phyloP scores from a whole-genome alignment of 92 coral and sea anemone species.

The Ricordea florida region DNA sequence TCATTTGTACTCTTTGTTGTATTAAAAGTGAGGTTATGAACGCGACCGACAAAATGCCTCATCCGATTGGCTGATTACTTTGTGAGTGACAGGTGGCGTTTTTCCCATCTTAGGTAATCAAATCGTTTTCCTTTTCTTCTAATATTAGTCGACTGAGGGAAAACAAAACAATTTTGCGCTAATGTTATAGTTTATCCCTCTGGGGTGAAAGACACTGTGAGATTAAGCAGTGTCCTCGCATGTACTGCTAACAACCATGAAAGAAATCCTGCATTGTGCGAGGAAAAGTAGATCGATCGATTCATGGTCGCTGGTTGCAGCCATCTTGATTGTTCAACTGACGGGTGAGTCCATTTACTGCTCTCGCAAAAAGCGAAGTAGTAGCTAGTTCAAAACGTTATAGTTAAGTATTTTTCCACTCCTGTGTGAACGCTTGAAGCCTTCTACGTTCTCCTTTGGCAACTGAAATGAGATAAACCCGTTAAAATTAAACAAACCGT shows the following conservation, averaged over 20 bases:
- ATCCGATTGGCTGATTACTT: slow-evolving; percentile 41
- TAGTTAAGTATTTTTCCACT: no score
- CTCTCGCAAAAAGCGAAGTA: no score
- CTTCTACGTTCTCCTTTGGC: no score
- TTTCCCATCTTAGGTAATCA: slow-evolving; percentile 64
- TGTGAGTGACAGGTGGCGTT: slow-evolving; percentile 74
- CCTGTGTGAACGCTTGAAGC: no score
- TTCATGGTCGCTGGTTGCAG: background rate
- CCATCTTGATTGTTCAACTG: background rate
- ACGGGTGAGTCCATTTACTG: slow-evolving; percentile 4
- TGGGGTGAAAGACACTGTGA: background rate
- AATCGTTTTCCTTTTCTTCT: slow-evolving; percentile 8
- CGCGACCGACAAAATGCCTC: slow-evolving; percentile 21
- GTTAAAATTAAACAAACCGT: background rate
- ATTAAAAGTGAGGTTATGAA: slow-evolving; percentile 22
- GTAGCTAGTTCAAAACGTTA: no score
- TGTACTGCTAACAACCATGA: background rate
- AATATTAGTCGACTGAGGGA: background rate
- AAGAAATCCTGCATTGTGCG: background rate
- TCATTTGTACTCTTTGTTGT: background rate
- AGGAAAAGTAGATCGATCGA: background rate
- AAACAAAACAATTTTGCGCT: slow-evolving; percentile 13
- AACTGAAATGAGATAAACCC: background rate
- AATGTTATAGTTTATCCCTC: slow-evolving; percentile 4
- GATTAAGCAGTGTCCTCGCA: background rate